Evolutionary conservation across 2,113 vertebrate genomes (phyloP), one percentile per base, ranked within the genome.

Genomic region (Pseudopodoces humilis): DNA sequence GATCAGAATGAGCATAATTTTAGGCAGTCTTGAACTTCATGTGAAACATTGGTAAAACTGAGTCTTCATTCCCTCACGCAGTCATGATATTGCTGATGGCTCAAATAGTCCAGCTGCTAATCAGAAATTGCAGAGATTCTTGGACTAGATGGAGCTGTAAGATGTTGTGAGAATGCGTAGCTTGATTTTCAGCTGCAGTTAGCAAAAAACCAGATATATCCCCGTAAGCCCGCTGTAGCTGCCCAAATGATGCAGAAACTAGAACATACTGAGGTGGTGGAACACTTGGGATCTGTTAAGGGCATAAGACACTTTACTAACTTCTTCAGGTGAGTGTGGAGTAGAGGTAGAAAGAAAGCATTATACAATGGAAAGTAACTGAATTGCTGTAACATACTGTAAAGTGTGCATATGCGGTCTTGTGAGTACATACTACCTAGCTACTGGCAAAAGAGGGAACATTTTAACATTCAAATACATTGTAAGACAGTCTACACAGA

Each of bases 1-100:
- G 33, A 28, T 67, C 10, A 43, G 12, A 68, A 39, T 41, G 13
- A 44, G 43, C 43, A 13, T 58, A 3, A 6, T 59, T 72, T 8
- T 50, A 30, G 37, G 4, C 7, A 31, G 19, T 71, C 22, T 12
- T 39, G 23, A 27, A 27, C 25, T 86, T 83, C 2, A 6, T 0
- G 0, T 47, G 19, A 72, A 43, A 53, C 11, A 6, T 2, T 39
- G 41, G 19, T 47, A 39, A 28, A 70, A 9, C 2, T 0, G 0
- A 7, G 68, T 75, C 17, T 71, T 21, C 3, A 2, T 68, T 71
- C 20, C 23, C 2, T 86, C 10, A 4, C 1, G 0, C 2, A 2
- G 17, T 63, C 0, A 3, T n/a, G 12, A 6, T 10, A 5, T 4
- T 56, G 31, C 27, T 79, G 27, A 11, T 77, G 63, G 33, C 17